A percentile compares a stretch with the other conserved stretches of the same genome.
Conservation (phyloP, 2,797 vertebrate species). For the Botia kubotai region DNA sequence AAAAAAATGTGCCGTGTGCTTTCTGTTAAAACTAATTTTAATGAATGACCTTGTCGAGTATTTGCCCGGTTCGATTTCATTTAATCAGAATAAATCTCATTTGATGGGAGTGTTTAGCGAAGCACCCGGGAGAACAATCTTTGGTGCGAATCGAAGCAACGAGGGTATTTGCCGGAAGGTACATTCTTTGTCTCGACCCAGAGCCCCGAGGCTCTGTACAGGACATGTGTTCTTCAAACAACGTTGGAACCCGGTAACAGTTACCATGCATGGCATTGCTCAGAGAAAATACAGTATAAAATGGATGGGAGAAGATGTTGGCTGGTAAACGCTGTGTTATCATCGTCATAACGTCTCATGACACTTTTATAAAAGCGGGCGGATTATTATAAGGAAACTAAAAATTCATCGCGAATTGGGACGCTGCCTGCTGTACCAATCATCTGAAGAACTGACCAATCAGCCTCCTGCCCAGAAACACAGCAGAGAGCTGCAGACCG, state of each 20-base stretch:
- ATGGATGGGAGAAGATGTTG: background rate
- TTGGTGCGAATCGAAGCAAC: constrained; percentile 34
- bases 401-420: background rate
- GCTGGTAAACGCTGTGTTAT: background rate
- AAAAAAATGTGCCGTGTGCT: background rate
- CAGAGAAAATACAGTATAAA: background rate
- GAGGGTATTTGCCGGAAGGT: constrained; percentile 32
- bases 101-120: constrained; percentile 24
- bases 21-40: constrained; percentile 42
- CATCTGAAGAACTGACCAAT: constrained; percentile 1
- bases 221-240: constrained; percentile 24
- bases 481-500: background rate
- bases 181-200: constrained; percentile 21
- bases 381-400: background rate
- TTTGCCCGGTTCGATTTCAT: constrained; percentile 24
- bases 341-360: too few relatives aligned
- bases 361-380: too few relatives aligned
- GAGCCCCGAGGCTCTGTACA: constrained; percentile 27
- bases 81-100: constrained; percentile 44
- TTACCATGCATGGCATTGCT: background rate
- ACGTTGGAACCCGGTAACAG: constrained; percentile 9
- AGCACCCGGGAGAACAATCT: constrained; percentile 24
- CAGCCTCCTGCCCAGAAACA: background rate
- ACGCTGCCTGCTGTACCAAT: background rate
- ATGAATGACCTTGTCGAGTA: background rate